Conservation (phyloP, 1,140 invertebrate species). For the Leptopilina clavipes region DNA sequence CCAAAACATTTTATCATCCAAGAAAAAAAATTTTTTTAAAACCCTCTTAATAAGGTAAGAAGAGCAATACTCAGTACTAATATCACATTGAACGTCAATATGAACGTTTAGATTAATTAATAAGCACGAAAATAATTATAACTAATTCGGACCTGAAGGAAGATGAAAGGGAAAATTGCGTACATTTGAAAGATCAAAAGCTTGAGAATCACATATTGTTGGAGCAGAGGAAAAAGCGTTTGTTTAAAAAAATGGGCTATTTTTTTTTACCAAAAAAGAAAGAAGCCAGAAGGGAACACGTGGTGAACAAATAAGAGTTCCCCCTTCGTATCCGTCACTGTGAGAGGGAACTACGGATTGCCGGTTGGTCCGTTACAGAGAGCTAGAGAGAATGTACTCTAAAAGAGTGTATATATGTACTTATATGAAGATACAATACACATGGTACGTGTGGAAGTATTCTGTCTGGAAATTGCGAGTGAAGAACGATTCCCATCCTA, state of each 20-base stretch:
- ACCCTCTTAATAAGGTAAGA: too few relatives aligned
- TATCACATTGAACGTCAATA: too few relatives aligned
- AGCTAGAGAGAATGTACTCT: constrained; percentile 43
- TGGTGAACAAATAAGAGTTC: constrained; percentile 36
- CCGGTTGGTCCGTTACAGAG: constrained; percentile 48
- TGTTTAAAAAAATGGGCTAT: too few relatives aligned
- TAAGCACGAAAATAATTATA: too few relatives aligned
- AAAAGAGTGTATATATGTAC: constrained; percentile 20
- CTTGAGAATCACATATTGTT: too few relatives aligned
- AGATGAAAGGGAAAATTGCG: too few relatives aligned
- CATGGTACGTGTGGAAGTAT: constrained; percentile 12
- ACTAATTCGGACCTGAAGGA: too few relatives aligned
- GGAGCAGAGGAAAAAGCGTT: too few relatives aligned
- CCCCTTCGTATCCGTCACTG: constrained; percentile 35
- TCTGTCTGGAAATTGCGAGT: constrained; percentile 39
- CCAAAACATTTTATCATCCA: not conserved
- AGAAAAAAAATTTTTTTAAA: too few relatives aligned
- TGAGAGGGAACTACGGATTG: constrained; percentile 20
- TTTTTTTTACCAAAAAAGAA: not conserved
- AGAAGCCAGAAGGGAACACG: constrained; percentile 1
- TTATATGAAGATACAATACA: constrained; percentile 22
- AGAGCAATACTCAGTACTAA: too few relatives aligned
- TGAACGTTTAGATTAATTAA: too few relatives aligned
- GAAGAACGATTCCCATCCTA: constrained; percentile 30
- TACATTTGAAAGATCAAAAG: too few relatives aligned